Evolutionary conservation across 2,888 invertebrate species (phyloP).

Genomic region (Ophion obscuratus): DNA sequence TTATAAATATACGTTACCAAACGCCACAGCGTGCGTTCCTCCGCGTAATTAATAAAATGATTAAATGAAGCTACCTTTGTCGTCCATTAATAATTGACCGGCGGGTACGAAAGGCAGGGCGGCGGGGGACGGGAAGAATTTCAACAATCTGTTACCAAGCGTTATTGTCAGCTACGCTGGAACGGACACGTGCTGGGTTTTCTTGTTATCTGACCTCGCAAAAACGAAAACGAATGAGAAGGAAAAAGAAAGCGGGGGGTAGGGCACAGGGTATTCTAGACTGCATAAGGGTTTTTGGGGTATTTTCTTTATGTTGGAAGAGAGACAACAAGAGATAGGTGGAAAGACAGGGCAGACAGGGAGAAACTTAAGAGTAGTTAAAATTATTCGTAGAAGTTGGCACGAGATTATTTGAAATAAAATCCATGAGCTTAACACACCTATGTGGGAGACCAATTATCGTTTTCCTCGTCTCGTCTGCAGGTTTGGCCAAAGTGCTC

Average conservation of each 20-base stretch:
- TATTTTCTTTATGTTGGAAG: background rate
- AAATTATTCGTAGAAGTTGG: background rate
- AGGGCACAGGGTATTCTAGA: background rate
- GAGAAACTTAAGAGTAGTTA: background rate
- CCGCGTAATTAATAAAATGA: conserved; percentile 78
- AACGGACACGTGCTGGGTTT: conserved; percentile 23
- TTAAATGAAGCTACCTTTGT: conserved; percentile 73
- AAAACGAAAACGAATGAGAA: conserved; percentile 27
- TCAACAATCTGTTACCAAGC: conserved; percentile 46
- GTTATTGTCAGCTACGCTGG: conserved; percentile 43
- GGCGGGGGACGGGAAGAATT: conserved; percentile 4
- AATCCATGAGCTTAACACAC: background rate
- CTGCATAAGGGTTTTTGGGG: background rate
- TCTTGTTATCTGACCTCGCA: conserved; percentile 25
- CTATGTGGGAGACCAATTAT: background rate
- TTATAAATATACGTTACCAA: conserved; percentile 41
- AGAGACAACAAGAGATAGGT: background rate
- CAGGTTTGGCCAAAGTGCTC: conserved; percentile 16
- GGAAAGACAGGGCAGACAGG: background rate
- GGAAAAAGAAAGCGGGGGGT: background rate
- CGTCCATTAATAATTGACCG: conserved; percentile 74
- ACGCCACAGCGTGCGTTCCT: conserved; percentile 70
- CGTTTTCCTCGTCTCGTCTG: conserved; percentile 6
- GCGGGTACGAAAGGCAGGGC: conserved; percentile 21
- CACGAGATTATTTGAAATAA: background rate